These are phyloP conservation scores for Calosoma granatense DNA, from an alignment of 1,140 invertebrate species.

Conservation along the genomic window DNA sequence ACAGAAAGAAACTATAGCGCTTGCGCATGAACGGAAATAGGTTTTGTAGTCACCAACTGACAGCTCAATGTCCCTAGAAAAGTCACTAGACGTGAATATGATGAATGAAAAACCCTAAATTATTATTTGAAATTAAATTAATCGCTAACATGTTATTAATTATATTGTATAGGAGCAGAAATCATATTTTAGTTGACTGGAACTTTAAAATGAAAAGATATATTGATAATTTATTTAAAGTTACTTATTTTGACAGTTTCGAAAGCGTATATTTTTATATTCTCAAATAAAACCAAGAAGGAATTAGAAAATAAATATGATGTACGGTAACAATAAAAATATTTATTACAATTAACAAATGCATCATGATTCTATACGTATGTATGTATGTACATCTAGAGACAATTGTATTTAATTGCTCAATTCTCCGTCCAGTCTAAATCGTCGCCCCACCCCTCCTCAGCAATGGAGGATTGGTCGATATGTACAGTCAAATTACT, in stretches of 20 bases:
- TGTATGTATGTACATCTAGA: background rate
- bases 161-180: background rate
- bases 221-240: too few species aligned
- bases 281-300: too few species aligned
- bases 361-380: too few species aligned
- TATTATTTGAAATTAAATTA: background rate
- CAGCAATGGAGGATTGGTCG: background rate
- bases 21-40: background rate
- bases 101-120: background rate
- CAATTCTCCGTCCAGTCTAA: slow-evolving; percentile 6
- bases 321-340: too few species aligned
- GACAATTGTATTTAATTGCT: too few species aligned
- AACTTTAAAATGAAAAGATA: too few species aligned
- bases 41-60: background rate
- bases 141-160: background rate
- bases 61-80: background rate
- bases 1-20: slow-evolving; percentile 16
- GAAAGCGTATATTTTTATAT: too few species aligned
- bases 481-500: slow-evolving; percentile 8
- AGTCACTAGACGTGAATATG: background rate
- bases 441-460: slow-evolving; percentile 11
- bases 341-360: background rate
- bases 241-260: too few species aligned
- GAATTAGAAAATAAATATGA: too few species aligned
- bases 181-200: background rate